Percentiles rank a stretch among this genome's conserved stretches.
These are phyloP conservation scores for Sminthurides aquaticus DNA, from an alignment of 2,888 invertebrate genomes.

Conservation along the genomic window DNA sequence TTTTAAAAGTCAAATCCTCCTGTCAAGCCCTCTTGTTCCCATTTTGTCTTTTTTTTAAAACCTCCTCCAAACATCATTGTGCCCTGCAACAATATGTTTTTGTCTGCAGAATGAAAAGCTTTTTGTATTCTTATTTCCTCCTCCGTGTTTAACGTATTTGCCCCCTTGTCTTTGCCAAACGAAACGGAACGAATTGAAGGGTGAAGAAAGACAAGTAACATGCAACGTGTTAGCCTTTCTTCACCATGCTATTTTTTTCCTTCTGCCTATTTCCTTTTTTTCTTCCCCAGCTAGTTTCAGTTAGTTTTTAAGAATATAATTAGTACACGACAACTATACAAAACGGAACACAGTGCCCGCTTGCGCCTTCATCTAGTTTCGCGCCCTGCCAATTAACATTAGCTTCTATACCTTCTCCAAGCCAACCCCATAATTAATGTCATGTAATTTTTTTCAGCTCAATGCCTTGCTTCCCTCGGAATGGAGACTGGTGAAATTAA, in stretches of 20 bases:
- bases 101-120: neutral
- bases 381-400: too few relatives aligned
- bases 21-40: neutral
- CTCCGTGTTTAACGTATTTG: too few relatives aligned
- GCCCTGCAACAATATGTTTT: neutral
- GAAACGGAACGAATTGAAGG: constrained; percentile 11
- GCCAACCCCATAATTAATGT: constrained; percentile 12
- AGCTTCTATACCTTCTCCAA: too few relatives aligned
- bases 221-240: neutral
- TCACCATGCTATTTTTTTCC: too few relatives aligned
- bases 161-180: constrained; percentile 1
- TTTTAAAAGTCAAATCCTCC: neutral
- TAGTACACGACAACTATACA: too few relatives aligned
- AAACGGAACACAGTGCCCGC: too few relatives aligned
- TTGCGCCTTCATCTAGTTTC: too few relatives aligned
- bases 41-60: neutral
- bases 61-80: too few relatives aligned
- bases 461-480: constrained; percentile 56
- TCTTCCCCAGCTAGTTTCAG: too few relatives aligned
- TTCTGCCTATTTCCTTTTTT: too few relatives aligned
- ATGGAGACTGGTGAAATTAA: constrained; percentile 59
- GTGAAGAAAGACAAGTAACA: constrained; percentile 6
- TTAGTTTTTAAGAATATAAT: too few relatives aligned
- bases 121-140: neutral
- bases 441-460: constrained; percentile 45